Base-by-base conservation (phyloP, 64 coral and sea anemone species). In the Anthopleura sola region DNA sequence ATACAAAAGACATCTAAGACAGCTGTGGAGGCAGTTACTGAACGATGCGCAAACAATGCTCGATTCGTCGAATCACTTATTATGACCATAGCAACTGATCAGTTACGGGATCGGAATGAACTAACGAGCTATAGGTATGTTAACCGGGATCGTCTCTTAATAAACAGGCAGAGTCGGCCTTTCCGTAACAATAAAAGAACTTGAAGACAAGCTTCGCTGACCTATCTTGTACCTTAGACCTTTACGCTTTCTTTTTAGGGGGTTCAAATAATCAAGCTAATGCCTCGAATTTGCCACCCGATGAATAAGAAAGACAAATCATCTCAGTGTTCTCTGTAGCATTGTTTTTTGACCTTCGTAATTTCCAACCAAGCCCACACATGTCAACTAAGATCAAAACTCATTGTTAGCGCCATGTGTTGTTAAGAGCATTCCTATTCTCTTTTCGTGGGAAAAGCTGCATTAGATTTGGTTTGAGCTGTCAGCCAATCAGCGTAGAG, bases 361-460 rank as follows among this genome's bases (percentile, higher is more conserved):
- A 16, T 76, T 78, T 78, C 75, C 75, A 78, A n/a, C 75, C 75
- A 78, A 44, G 76, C 24, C 47, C 44, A 79, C 76, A 79, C 76
- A 79, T 79, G 76, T 79, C 31, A 71, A 14, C 4, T 37, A 14
- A 47, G 39, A 48, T 0, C 37, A 71, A 44, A 46, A 13, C 66
- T 47, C 37, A 76, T 90, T 90, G 88, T 90, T 90, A 24, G 2
- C 31, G 51, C 88, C 88, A 90, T 90, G 88, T 90, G 88, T 90
- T 23, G 55, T 90, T 58, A 90, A 90, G 82, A 46, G 49, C 82
- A 57, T 78, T 60, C 39, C 82, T 90, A 84, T 90, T 83, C 82
- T 84, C 87, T 47, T 23, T 79, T 79, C 88, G 88, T 90, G 88
- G 88, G 88, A 90, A 90, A 53, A 33, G 82, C 83, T 83, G 0